phyloP scores from a whole-genome alignment of 1,140 invertebrate species.

The Leptinotarsa defecta region DNA sequence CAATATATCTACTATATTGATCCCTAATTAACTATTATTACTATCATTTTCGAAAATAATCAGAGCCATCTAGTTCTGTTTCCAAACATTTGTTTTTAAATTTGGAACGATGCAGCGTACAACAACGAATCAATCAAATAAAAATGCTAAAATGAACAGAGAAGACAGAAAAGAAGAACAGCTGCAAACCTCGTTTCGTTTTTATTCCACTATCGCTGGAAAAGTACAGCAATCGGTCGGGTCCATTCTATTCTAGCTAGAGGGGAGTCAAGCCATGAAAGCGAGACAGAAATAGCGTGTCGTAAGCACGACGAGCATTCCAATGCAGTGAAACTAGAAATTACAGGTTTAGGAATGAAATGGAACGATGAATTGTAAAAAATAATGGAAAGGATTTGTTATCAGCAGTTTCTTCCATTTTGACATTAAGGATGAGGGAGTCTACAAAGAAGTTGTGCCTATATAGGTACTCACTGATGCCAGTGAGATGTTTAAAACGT shows the following conservation, averaged over 20 bases:
- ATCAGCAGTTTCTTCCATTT: background rate
- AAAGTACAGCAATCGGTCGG: background rate
- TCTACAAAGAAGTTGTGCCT: too few relatives aligned
- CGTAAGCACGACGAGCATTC: background rate
- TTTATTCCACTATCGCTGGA: conserved; percentile 7
- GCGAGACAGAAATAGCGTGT: conserved; percentile 19
- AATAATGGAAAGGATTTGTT: conserved; percentile 8
- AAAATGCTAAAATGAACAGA: too few relatives aligned
- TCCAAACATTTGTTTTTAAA: too few relatives aligned
- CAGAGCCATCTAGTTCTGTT: too few relatives aligned
- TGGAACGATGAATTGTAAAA: background rate
- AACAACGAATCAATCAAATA: too few relatives aligned
- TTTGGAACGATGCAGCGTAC: too few relatives aligned
- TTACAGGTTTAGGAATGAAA: background rate
- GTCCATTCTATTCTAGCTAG: conserved; percentile 1
- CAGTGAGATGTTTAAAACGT: too few relatives aligned
- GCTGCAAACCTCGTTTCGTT: background rate
- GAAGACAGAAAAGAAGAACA: background rate
- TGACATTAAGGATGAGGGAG: background rate
- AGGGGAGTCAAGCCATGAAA: conserved; percentile 12
- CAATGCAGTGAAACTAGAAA: background rate
- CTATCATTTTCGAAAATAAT: too few relatives aligned
- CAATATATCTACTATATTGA: too few relatives aligned
- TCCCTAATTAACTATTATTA: too few relatives aligned
- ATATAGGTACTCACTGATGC: too few relatives aligned